A percentile compares a stretch with the other conserved stretches of the same genome.
These are phyloP conservation scores for Pipistrellus pipistrellus DNA, from an alignment of 2,797 vertebrate species.

Conservation along the genomic window DNA sequence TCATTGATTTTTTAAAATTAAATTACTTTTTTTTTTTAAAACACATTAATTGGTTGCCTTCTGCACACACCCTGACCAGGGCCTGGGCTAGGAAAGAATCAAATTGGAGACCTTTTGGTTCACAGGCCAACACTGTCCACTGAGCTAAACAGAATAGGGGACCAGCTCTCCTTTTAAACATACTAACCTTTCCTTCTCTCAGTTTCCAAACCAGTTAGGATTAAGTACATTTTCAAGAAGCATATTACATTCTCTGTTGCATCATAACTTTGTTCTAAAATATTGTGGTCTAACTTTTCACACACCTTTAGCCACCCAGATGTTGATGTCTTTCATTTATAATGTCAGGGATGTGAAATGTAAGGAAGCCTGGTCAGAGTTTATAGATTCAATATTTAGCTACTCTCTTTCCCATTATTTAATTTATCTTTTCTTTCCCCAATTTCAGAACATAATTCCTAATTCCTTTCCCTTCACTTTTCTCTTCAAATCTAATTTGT, in stretches of 20 bases:
- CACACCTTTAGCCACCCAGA: not conserved
- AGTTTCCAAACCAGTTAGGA: conserved; percentile 30
- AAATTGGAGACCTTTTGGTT: too few species aligned
- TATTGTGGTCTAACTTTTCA: not conserved
- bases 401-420: not conserved
- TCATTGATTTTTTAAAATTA: too few species aligned
- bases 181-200: not conserved
- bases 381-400: not conserved
- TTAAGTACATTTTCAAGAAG: conserved; percentile 20
- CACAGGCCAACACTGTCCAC: too few species aligned
- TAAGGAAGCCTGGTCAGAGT: not conserved
- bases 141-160: too few species aligned
- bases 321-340: not conserved
- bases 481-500: conserved; percentile 69
- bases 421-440: conserved; percentile 34
- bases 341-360: not conserved
- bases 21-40: too few species aligned
- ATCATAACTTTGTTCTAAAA: conserved; percentile 38
- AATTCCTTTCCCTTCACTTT: conserved; percentile 40
- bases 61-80: too few species aligned
- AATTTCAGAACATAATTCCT: conserved; percentile 45
- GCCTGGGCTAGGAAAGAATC: too few species aligned
- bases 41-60: too few species aligned
- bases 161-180: not conserved
- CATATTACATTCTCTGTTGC: not conserved